Percentiles rank a stretch among this genome's conserved stretches.
Conservation (phyloP, 2,797 vertebrate species). For the Erpetoichthys calabaricus region DNA sequence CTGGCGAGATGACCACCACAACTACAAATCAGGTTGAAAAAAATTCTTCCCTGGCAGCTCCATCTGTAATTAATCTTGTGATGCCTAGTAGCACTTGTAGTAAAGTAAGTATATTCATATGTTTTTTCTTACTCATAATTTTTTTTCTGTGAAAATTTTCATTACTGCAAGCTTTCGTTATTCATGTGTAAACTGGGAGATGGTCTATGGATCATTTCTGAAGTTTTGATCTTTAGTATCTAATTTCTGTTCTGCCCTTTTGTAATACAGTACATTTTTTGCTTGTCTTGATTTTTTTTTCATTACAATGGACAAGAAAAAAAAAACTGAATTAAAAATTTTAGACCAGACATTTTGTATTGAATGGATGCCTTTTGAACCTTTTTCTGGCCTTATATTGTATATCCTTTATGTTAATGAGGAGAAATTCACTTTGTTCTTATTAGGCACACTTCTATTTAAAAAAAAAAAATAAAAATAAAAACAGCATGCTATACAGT, state of each 20-base stretch:
- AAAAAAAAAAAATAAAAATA: too few species aligned
- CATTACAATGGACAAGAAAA: too few species aligned
- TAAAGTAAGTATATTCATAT: slow-evolving; percentile 51
- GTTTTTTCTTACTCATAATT: background rate
- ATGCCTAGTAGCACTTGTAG: slow-evolving; percentile 69
- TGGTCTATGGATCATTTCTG: too few species aligned
- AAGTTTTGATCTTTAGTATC: background rate
- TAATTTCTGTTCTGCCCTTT: background rate
- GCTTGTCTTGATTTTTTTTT: too few species aligned
- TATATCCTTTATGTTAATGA: background rate
- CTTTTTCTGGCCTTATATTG: background rate
- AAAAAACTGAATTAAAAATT: background rate
- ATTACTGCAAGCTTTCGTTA: too few species aligned
- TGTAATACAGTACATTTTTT: too few species aligned
- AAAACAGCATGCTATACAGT: too few species aligned
- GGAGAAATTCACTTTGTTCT: too few species aligned
- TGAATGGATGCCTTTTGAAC: background rate
- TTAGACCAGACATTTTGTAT: background rate
- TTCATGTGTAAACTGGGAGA: too few species aligned
- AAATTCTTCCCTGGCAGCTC: slow-evolving; percentile 42
- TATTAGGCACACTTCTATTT: too few species aligned
- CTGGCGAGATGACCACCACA: slow-evolving; percentile 38
- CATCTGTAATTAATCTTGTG: slow-evolving; percentile 77
- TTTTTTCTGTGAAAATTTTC: too few species aligned
- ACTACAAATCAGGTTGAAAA: slow-evolving; percentile 30